Conservation (phyloP, 2,888 invertebrate species). For the Drosophila ezoana region DNA sequence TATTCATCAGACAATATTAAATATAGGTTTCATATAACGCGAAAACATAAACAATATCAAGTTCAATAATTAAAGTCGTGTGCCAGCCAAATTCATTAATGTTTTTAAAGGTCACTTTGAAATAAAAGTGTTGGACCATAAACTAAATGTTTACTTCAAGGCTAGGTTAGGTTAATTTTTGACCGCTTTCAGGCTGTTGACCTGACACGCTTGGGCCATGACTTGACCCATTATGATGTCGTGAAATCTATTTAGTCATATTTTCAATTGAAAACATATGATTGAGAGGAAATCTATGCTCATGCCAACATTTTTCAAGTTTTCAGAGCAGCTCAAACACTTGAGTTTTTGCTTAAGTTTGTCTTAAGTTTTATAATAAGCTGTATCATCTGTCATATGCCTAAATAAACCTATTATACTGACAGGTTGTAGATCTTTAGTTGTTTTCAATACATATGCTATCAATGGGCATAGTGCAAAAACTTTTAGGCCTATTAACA, state of each 20-base stretch:
- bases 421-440: constrained; percentile 7
- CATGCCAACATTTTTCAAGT: constrained; percentile 5
- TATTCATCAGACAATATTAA: not conserved
- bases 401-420: constrained; percentile 4
- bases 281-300: not conserved
- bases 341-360: not conserved
- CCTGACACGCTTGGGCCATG: not conserved
- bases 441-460: too few relatives aligned
- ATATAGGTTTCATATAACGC: not conserved
- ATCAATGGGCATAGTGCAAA: too few relatives aligned
- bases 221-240: constrained; percentile 2
- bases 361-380: not conserved
- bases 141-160: constrained; percentile 5
- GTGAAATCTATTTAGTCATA: constrained; percentile 10
- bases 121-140: not conserved
- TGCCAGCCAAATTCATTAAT: not conserved
- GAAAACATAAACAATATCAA: not conserved
- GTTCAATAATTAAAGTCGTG: not conserved
- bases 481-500: too few relatives aligned
- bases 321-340: not conserved
- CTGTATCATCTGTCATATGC: constrained; percentile 5
- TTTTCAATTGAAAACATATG: constrained; percentile 3
- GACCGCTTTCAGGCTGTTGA: constrained; percentile 9
- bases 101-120: not conserved
- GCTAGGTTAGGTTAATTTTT: not conserved